phyloP scores from a whole-genome alignment of 2,888 invertebrate species.

The Acanthoscelides obtectus region DNA sequence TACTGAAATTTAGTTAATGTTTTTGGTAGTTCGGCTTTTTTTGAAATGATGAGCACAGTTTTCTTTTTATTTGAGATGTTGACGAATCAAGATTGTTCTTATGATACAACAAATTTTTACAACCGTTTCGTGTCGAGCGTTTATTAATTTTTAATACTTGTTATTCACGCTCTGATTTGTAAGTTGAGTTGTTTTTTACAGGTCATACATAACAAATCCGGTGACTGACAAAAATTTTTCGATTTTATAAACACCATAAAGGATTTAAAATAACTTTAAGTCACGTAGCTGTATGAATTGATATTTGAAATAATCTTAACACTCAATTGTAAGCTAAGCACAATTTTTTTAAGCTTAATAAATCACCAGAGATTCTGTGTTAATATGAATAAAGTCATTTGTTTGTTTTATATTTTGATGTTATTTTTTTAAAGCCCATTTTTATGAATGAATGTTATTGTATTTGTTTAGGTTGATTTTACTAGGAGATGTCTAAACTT shows the following conservation, averaged over 20 bases:
- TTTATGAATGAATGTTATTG: neutral
- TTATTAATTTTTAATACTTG: neutral
- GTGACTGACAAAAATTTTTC: constrained; percentile 61
- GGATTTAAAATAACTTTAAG: neutral
- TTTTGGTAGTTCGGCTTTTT: no score
- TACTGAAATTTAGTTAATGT: neutral
- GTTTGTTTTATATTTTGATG: constrained; percentile 20
- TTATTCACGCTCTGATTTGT: no score
- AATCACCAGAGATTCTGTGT: constrained; percentile 20
- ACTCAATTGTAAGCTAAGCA: constrained; percentile 9
- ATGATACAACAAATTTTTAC: neutral
- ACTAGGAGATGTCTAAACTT: neutral
- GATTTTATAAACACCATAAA: constrained; percentile 38
- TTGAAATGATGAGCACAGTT: no score
- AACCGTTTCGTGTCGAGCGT: neutral
- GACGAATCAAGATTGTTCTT: no score
- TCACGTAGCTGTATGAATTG: neutral
- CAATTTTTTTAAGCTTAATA: constrained; percentile 17
- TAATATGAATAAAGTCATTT: constrained; percentile 19
- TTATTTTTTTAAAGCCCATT: constrained; percentile 17
- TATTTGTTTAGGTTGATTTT: neutral
- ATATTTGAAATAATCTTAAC: neutral
- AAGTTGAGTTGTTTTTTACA: no score
- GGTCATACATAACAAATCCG: constrained; percentile 63
- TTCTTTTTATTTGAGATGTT: no score